Base-by-base conservation (phyloP, 2,888 invertebrate species). In the Callyntrura sp. region DNA sequence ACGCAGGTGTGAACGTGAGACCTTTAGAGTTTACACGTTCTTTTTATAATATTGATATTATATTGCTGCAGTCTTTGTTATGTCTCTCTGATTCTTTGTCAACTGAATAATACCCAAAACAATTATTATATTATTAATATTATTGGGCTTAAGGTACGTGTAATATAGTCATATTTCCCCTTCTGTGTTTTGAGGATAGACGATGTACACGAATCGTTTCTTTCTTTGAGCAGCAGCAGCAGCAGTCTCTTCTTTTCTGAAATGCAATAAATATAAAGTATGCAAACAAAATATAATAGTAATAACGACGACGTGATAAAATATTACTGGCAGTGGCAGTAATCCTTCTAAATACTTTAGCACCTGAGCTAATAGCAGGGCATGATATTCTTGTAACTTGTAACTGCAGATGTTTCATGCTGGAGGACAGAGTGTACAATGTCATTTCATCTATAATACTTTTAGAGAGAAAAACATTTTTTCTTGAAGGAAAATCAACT, bases 1-100 rank as follows among this genome's bases (percentile, higher is more conserved):
- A 60, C 45, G 57, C 88, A 88, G 88, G 88, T 88, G 88, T 82
- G 88, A 88, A 88, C 82, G 88, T 82, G 88, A 82, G 88, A 83
- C 88, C 35, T 62, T 73, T 65, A 51, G 70, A 43, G 43, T 45
- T 70, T 45, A 20, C 51, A 76, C 73, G 23, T 76, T 76, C 73
- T 11, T 76, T 76, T 5, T 35, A 76, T 68, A 4, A 68, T 48
- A 51, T 48, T 76, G n/a, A 20, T 20, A 3, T 68, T 76, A 25
- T 76, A 45, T 17, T 68, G 35, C 35, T 35, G 35, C 35, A 4
- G 35, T 6, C 35, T 68, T 68, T 68, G 68, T 68, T 35, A n/a
- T 68, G 28, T 17, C 68, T 35, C 35, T 35, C 14, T 68, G n/a
- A 14, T n/a, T 35, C 35, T 68, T 28, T 68, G 68, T 68, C 28